phyloP scores from a whole-genome alignment of 2,113 vertebrate genomes.

The Mesitornis unicolor region DNA sequence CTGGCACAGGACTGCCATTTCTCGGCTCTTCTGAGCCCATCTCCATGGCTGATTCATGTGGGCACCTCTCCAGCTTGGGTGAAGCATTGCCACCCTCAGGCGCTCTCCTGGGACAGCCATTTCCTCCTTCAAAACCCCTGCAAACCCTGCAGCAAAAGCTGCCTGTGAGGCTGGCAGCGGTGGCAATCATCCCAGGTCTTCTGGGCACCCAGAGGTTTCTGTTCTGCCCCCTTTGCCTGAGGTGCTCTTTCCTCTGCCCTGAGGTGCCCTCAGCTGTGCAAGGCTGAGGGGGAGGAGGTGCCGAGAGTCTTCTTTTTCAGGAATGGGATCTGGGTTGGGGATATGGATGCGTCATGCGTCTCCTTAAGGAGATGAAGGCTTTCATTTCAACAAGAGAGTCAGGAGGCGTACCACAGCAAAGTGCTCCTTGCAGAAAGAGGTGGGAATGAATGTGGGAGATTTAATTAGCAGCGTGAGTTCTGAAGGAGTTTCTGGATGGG shows the following conservation, averaged over 20 bases:
- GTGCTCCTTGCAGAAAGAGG: background rate
- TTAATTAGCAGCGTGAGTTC: background rate
- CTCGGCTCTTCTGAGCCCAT: background rate
- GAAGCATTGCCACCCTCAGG: background rate
- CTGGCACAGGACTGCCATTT: background rate
- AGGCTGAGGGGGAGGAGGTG: background rate
- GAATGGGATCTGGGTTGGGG: background rate
- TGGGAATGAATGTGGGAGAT: background rate
- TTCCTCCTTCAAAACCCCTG: background rate
- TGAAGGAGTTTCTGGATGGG: background rate
- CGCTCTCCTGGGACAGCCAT: background rate
- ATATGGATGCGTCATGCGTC: background rate
- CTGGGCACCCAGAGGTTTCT: background rate
- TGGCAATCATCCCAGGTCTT: accelerated
- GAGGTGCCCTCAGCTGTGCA: background rate
- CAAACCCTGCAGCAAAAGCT: background rate
- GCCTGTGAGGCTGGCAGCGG: background rate
- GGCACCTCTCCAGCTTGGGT: background rate
- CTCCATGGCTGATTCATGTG: background rate
- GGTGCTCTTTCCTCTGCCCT: background rate
- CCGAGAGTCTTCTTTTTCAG: background rate
- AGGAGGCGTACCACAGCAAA: background rate
- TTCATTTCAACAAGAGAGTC: background rate
- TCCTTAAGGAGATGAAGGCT: background rate
- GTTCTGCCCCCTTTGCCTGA: background rate